Base-by-base conservation (phyloP, 2,797 vertebrate species). In the Tarsius wallacei region DNA sequence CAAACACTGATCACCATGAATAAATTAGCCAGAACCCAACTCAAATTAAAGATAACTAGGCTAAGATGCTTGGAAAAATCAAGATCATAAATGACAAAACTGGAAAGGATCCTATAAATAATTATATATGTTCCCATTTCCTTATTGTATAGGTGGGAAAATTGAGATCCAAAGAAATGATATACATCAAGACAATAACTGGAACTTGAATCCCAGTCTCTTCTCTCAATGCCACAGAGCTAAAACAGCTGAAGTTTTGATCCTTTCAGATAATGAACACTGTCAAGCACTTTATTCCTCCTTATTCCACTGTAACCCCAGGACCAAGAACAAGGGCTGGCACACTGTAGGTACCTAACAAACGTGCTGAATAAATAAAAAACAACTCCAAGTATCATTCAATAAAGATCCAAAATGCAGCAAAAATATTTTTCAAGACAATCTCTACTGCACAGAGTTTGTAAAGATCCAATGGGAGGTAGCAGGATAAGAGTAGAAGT, bases 131-230 rank as follows among this genome's bases (percentile, higher is more conserved):
- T 9, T 15, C 55, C 28, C 70, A 36, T 28, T n/a, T 77, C 53
- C 61, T 71, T 76, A 76, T n/a, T 36, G 64, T 47, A 88, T 3
- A 78, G 42, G 49, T 42, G 1, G 24, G 26, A 36, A 88, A 89
- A 91, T 13, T 14, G 49, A 96, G 80, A 17, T 57, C 53, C n/a
- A 14, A 31, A 94, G 57, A 90, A 95, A 61, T 26, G 26, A 63
- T 59, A 53, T 16, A 64, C 81, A 51, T 24, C 28, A 49, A 26
- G 26, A 26, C 71, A 81, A 2, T 66, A 78, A 59, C 28, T 33
- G n/a, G 64, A 24, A 63, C 77, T 66, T 51, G 14, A 94, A 89
- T 14, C 10, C 17, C 51, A 63, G n/a, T 57, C 64, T 78, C 36
- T 47, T 22, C 15, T 90, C 51, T 89, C 31, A 70, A 1, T 13